These are phyloP conservation scores for Caenorhabditis sinica DNA, from an alignment of 2,888 invertebrate species.

Conservation along the genomic window DNA sequence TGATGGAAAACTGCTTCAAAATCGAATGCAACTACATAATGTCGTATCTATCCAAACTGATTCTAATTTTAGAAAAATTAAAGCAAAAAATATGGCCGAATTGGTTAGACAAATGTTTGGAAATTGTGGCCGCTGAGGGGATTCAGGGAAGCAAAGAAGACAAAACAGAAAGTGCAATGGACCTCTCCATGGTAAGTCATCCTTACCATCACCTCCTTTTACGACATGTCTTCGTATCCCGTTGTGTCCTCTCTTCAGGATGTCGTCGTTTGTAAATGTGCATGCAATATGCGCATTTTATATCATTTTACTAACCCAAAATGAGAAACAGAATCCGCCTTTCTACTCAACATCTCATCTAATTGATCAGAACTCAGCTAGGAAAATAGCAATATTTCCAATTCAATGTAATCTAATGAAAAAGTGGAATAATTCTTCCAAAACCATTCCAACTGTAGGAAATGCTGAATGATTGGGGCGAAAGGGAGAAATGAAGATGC, in stretches of 20 bases:
- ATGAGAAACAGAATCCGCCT: constrained; percentile 9
- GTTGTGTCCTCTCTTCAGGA: constrained; percentile 37
- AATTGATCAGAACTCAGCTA: constrained; percentile 37
- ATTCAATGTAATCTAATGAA: neutral
- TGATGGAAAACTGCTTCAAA: too few species aligned
- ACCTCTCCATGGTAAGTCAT: neutral
- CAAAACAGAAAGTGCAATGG: neutral
- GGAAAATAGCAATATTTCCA: too few species aligned
- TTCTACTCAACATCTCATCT: neutral
- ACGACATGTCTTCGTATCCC: constrained; percentile 35
- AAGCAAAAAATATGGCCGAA: neutral
- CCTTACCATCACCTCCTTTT: constrained; percentile 34
- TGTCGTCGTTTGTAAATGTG: constrained; percentile 31
- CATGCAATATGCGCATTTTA: constrained; percentile 63
- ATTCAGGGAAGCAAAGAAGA: neutral
- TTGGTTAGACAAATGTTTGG: neutral
- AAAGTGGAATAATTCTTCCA: neutral
- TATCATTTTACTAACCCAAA: constrained; percentile 47
- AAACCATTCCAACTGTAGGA: neutral
- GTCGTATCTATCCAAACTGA: too few species aligned
- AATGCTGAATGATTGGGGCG: neutral
- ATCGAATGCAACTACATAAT: too few species aligned
- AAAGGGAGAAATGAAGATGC: neutral
- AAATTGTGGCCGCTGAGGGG: too few species aligned
- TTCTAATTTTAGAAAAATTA: too few species aligned